phyloP scores from a whole-genome alignment of 2,797 vertebrate genomes.

The Macropodus opercularis region DNA sequence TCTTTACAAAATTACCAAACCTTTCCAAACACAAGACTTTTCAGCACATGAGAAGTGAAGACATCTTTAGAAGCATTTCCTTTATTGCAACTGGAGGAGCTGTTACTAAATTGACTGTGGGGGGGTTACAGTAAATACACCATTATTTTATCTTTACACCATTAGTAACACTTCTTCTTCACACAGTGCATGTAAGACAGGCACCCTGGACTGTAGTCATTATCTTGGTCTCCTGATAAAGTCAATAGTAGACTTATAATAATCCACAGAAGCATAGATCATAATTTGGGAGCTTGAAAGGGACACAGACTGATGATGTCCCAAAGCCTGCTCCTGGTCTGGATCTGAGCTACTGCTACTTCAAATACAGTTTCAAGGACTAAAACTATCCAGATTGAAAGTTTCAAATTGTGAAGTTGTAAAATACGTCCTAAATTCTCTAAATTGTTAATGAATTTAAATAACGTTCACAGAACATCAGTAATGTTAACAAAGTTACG shows the following conservation, averaged over 20 bases:
- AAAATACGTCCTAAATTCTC: neutral
- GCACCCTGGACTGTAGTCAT: neutral
- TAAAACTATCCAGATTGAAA: neutral
- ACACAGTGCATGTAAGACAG: no score
- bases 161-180: no score
- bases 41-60: neutral
- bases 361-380: no score
- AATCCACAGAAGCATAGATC: no score
- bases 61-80: neutral
- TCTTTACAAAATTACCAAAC: conserved; percentile 4
- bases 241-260: no score
- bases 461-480: neutral
- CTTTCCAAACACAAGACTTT: neutral
- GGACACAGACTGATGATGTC: neutral
- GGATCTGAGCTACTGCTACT: no score
- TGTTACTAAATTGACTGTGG: neutral
- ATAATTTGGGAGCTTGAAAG: no score
- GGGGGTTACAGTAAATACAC: neutral
- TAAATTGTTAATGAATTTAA: no score
- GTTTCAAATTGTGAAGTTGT: conserved; percentile 3
- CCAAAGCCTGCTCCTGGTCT: no score
- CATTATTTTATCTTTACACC: neutral
- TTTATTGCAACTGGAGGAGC: neutral
- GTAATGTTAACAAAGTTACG: neutral
- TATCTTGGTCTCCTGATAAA: neutral